A percentile compares a stretch with the other conserved stretches of the same genome.
Conservation (phyloP, 2,888 invertebrate genomes). For the Lutraria lutraria region DNA sequence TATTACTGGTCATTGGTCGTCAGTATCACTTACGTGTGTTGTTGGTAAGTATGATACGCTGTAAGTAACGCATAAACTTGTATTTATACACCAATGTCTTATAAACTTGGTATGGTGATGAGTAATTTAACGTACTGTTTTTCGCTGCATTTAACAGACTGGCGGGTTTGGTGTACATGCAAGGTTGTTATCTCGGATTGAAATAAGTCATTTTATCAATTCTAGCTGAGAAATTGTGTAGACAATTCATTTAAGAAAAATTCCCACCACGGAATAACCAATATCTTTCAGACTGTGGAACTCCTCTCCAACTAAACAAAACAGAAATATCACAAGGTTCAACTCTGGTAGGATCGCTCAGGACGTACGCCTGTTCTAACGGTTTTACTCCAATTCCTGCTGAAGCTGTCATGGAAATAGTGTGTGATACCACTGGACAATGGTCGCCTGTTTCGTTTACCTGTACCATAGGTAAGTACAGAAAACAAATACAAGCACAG, state of each 20-base stretch:
- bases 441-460: neutral
- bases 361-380: neutral
- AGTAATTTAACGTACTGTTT: too few relatives aligned
- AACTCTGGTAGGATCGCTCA: neutral
- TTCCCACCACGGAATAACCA: neutral
- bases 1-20: neutral
- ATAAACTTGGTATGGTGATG: too few relatives aligned
- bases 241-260: too few relatives aligned
- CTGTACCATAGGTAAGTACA: neutral
- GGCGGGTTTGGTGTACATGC: too few relatives aligned
- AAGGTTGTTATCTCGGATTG: too few relatives aligned
- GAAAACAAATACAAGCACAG: neutral
- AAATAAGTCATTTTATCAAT: too few relatives aligned
- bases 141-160: too few relatives aligned
- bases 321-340: neutral
- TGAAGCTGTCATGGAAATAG: neutral
- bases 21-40: neutral
- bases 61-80: too few relatives aligned
- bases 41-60: constrained; percentile 10
- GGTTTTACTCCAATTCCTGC: neutral
- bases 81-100: too few relatives aligned
- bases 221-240: too few relatives aligned
- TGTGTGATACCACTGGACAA: neutral
- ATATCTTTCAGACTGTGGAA: neutral
- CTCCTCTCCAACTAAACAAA: neutral